Percentiles rank a stretch among this genome's conserved stretches.
phyloP scores from a whole-genome alignment of 1,140 invertebrate genomes.

The Ctenoplectra terminalis region DNA sequence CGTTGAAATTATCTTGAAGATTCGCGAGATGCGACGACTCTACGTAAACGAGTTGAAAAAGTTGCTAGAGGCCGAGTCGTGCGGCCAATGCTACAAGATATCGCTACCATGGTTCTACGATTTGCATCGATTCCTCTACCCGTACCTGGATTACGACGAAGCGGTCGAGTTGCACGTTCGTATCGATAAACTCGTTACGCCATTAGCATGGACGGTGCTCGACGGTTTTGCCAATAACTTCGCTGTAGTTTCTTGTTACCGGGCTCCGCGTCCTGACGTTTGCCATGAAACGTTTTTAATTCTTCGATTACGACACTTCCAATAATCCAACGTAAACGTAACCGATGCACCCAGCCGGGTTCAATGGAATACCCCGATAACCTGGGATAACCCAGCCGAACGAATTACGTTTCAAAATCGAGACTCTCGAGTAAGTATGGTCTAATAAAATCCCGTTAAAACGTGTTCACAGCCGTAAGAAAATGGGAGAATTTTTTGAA shows the following conservation, averaged over 20 bases:
- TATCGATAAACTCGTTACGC: slow-evolving; percentile 40
- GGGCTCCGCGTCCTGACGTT: not conserved
- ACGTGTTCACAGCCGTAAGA: too few species aligned
- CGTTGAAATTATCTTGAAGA: slow-evolving; percentile 64
- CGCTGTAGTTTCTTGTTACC: slow-evolving; percentile 13
- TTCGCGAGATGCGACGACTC: slow-evolving; percentile 60
- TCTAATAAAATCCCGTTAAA: not conserved
- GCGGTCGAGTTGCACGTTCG: slow-evolving; percentile 55
- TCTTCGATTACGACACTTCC: not conserved
- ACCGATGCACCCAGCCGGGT: not conserved
- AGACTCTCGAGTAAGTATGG: not conserved
- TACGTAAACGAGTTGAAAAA: slow-evolving; percentile 64
- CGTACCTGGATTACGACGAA: slow-evolving; percentile 66
- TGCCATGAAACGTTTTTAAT: slow-evolving; percentile 1
- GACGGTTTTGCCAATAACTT: slow-evolving; percentile 17
- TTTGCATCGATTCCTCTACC: slow-evolving; percentile 65
- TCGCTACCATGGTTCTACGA: slow-evolving; percentile 59
- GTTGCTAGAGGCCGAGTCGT: slow-evolving; percentile 37
- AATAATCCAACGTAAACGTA: not conserved
- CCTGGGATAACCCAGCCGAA: not conserved
- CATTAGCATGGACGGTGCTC: not conserved
- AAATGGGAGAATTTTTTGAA: not conserved
- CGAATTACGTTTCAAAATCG: not conserved
- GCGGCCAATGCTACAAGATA: slow-evolving; percentile 38
- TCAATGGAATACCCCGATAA: not conserved